These are phyloP conservation scores for Parnassius glacialis DNA, from an alignment of 2,888 invertebrate genomes.

Conservation along the genomic window DNA sequence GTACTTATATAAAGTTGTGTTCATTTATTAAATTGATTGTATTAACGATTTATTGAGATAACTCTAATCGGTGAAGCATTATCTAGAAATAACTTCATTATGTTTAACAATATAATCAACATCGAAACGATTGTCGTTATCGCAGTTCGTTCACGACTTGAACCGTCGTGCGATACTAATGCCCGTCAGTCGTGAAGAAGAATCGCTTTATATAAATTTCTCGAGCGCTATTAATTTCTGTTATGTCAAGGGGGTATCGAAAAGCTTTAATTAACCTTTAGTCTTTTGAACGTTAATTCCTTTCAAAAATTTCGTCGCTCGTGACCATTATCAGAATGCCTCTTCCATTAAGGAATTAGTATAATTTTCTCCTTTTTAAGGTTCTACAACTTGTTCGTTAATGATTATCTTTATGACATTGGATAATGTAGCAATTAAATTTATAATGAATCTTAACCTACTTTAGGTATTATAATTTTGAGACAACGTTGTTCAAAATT, in stretches of 20 bases:
- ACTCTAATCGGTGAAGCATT: no score
- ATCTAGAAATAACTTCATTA: constrained; percentile 13
- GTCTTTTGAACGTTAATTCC: constrained; percentile 35
- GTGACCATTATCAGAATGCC: constrained; percentile 28
- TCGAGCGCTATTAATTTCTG: constrained; percentile 67
- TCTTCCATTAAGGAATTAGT: constrained; percentile 26
- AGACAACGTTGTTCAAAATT: no score
- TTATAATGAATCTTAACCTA: constrained; percentile 9
- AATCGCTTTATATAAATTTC: constrained; percentile 73
- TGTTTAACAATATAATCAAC: constrained; percentile 2
- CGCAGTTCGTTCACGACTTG: constrained; percentile 28
- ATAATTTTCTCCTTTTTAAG: constrained; percentile 27
- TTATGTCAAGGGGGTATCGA: constrained; percentile 62
- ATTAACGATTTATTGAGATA: no score
- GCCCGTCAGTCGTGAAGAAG: constrained; percentile 65
- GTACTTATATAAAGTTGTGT: no score
- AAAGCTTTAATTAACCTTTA: constrained; percentile 62
- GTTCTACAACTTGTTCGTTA: constrained; percentile 14
- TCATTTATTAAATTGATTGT: no score
- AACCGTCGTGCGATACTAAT: constrained; percentile 41
- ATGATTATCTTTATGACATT: constrained; percentile 16
- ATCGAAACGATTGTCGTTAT: constrained; percentile 12
- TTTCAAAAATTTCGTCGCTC: constrained; percentile 31
- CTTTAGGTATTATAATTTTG: constrained; percentile 14
- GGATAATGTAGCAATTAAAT: constrained; percentile 18